A percentile compares a stretch with the other conserved stretches of the same genome.
Evolutionary conservation across 2,888 invertebrate species (phyloP).

Genomic region (Dolomedes plantarius): DNA sequence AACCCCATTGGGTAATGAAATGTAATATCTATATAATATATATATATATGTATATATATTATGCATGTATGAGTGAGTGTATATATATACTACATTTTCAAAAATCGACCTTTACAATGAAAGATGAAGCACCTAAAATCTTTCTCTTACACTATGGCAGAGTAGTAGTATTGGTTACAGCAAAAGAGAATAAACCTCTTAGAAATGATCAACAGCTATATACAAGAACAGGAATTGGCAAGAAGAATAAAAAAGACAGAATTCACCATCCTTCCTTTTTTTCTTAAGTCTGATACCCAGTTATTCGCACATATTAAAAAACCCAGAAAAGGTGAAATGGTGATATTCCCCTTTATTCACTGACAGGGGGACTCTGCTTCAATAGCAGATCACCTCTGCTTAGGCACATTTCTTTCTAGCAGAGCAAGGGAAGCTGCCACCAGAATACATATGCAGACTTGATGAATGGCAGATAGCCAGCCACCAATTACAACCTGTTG

Average conservation of each 20-base stretch:
- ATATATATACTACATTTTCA: slow-evolving; percentile 63
- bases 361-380: slow-evolving; percentile 62
- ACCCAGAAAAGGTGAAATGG: slow-evolving; percentile 70
- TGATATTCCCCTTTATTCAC: slow-evolving; percentile 68
- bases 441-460: background rate
- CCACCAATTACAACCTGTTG: background rate
- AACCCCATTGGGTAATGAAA: slow-evolving; percentile 61
- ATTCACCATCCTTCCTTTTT: slow-evolving; percentile 71
- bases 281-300: slow-evolving; percentile 26
- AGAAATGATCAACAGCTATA: slow-evolving; percentile 71
- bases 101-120: slow-evolving; percentile 66
- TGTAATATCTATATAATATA: slow-evolving; percentile 62
- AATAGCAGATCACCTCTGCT: slow-evolving; percentile 66
- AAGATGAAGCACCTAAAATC: slow-evolving; percentile 71
- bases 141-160: slow-evolving; percentile 70
- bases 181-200: slow-evolving; percentile 72
- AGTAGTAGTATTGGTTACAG: slow-evolving; percentile 68
- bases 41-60: slow-evolving; percentile 56
- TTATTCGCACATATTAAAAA: slow-evolving; percentile 37
- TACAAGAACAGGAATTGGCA: slow-evolving; percentile 72
- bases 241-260: slow-evolving; percentile 71
- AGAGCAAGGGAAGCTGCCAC: slow-evolving; percentile 36
- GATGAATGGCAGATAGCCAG: slow-evolving; percentile 20
- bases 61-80: slow-evolving; percentile 46
- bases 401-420: slow-evolving; percentile 69